Percentiles rank a stretch among this genome's conserved stretches.
These are phyloP conservation scores for Anastrepha ludens DNA, from an alignment of 1,140 invertebrate species.

Conservation along the genomic window DNA sequence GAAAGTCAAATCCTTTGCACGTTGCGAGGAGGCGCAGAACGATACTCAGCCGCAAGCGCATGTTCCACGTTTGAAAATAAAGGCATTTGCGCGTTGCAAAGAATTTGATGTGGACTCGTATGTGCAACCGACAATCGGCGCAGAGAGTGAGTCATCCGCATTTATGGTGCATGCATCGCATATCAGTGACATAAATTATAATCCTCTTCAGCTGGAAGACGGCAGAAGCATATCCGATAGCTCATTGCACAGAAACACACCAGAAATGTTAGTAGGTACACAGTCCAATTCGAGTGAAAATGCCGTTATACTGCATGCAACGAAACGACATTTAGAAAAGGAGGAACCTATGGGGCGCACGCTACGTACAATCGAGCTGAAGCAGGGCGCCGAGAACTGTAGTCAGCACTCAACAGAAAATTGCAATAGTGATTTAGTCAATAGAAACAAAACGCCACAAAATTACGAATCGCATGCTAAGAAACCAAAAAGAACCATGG, in stretches of 20 bases:
- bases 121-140: neutral
- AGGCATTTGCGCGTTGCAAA: neutral
- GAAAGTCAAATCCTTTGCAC: slow-evolving; percentile 1
- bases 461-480: neutral
- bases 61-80: neutral
- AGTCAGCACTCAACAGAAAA: neutral
- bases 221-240: neutral
- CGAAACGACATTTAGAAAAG: slow-evolving; percentile 12
- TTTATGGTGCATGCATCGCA: neutral
- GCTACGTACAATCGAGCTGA: neutral
- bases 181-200: neutral
- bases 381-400: neutral
- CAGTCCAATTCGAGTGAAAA: neutral
- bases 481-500: neutral
- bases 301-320: neutral
- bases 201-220: neutral
- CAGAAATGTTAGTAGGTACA: slow-evolving; percentile 5
- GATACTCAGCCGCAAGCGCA: too few relatives aligned
- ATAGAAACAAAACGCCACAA: neutral
- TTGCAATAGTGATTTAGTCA: neutral
- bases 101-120: neutral
- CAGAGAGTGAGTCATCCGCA: neutral
- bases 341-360: neutral
- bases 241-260: neutral
- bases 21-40: neutral